These are phyloP conservation scores for Trichogramma pretiosum DNA, from an alignment of 1,140 invertebrate genomes.

Conservation along the genomic window DNA sequence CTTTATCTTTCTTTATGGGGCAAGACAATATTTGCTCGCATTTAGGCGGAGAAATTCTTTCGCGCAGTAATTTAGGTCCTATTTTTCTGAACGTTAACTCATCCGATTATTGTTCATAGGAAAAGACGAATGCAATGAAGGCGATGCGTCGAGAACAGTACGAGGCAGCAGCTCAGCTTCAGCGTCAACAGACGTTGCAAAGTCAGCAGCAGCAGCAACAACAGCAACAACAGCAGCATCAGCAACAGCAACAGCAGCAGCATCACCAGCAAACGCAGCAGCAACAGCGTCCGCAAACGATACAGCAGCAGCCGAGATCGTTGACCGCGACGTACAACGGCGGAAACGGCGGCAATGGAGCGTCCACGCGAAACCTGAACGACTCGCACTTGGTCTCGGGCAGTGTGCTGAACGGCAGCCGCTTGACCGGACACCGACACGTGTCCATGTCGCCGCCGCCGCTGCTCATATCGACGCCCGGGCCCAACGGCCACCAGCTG, in stretches of 20 bases:
- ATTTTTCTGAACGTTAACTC: too few species aligned
- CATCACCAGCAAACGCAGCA: constrained; percentile 23
- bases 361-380: too few species aligned
- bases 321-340: constrained; percentile 8
- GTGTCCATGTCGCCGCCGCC: constrained; percentile 38
- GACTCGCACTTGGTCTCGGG: not conserved
- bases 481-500: constrained; percentile 21
- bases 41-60: too few species aligned
- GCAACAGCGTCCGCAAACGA: constrained; percentile 6
- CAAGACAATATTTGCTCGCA: too few species aligned
- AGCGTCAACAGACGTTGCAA: constrained; percentile 33
- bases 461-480: constrained; percentile 20
- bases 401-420: not conserved
- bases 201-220: constrained; percentile 28
- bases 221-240: constrained; percentile 17
- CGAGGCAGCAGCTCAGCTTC: constrained; percentile 36
- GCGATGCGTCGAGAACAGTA: constrained; percentile 44
- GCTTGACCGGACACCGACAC: constrained; percentile 18
- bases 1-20: too few species aligned
- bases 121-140: constrained; percentile 50
- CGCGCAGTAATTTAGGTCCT: too few species aligned
- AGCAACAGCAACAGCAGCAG: constrained; percentile 21
- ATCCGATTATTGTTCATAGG: constrained; percentile 29
- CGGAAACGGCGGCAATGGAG: not conserved
- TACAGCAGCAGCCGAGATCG: not conserved